Evolutionary conservation across 2,113 vertebrate genomes (phyloP), one percentile per base, ranked within the genome.

Genomic region (Gambusia affinis): DNA sequence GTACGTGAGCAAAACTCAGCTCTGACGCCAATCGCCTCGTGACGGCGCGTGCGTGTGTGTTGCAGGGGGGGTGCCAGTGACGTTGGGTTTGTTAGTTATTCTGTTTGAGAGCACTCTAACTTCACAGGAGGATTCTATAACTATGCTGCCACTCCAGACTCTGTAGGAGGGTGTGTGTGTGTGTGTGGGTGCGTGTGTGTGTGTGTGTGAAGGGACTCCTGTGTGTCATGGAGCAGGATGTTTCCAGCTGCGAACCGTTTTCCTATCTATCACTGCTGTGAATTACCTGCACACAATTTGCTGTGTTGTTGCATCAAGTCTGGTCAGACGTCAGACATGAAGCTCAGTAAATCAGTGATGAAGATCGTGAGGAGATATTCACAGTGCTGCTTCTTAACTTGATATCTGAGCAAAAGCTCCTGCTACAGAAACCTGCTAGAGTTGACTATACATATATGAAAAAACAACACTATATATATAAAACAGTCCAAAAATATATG

Each of bases 11-110:
- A 63, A 85, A 42, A 71, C 76, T 82, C 73, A 30, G 42, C 79
- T 85, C 80, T 94, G 92, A 94, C 85, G 89, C 81, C 87, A 91
- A 76, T 84, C 1, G 67, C 71, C 83, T 87, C 73, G 74, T 86
- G 86, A 85, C 78, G 64, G 2, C 39, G 66, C 24, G 28, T 47
- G 66, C 51, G 65, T 30, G 66, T 30, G 67, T 30, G 47, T 31
- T 24, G n/a, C 71, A n/a, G 47, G 29, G 74, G 73, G 75, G 79
- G 47, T 72, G 63, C 64, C 72, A 44, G 33, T 92, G 91, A 92
- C 83, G 85, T 81, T 17, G 63, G 61, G n/a, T 12, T 66, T 63
- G 77, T 93, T 90, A 89, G 63, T 14, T 35, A 93, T 94, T 94
- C 92, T 81, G 79, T 92, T 91, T 92, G 90, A 93, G 69, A 75